Percentiles rank a stretch among this genome's conserved stretches.
Conservation (phyloP, 53 echinoderm and acorn worm species). For the Mesocentrotus franciscanus region DNA sequence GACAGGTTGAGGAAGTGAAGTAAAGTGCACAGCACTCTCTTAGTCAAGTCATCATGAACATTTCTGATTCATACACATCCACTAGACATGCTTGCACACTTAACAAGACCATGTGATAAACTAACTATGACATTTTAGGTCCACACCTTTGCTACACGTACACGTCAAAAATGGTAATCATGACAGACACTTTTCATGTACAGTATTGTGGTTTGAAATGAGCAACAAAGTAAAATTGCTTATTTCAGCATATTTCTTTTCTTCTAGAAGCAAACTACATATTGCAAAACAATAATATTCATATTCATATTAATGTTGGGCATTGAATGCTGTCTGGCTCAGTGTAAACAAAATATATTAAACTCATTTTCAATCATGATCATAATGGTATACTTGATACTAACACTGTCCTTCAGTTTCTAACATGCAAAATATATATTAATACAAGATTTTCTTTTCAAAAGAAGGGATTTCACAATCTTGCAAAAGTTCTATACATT, state of each 20-base stretch:
- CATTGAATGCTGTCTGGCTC: too few relatives aligned
- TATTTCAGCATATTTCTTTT: neutral
- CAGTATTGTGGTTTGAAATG: neutral
- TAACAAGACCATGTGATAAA: neutral
- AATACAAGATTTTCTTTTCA: too few relatives aligned
- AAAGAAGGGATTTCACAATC: too few relatives aligned
- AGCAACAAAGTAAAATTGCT: neutral
- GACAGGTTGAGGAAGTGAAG: conserved; percentile 40
- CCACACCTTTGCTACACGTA: neutral
- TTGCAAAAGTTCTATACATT: too few relatives aligned
- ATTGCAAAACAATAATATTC: too few relatives aligned
- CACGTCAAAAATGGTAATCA: neutral
- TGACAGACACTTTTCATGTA: neutral
- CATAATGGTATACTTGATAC: too few relatives aligned
- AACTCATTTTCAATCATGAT: too few relatives aligned
- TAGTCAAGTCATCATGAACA: conserved; percentile 6
- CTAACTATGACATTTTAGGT: too few relatives aligned
- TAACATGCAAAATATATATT: too few relatives aligned
- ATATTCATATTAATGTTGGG: too few relatives aligned
- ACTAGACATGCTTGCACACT: neutral
- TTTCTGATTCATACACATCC: neutral
- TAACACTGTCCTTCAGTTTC: too few relatives aligned
- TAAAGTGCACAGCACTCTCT: conserved; percentile 28
- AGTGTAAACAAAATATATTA: too few relatives aligned
- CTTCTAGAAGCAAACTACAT: neutral